phyloP scores from a whole-genome alignment of 2,888 invertebrate species.

The Melinaea marsaeus region DNA sequence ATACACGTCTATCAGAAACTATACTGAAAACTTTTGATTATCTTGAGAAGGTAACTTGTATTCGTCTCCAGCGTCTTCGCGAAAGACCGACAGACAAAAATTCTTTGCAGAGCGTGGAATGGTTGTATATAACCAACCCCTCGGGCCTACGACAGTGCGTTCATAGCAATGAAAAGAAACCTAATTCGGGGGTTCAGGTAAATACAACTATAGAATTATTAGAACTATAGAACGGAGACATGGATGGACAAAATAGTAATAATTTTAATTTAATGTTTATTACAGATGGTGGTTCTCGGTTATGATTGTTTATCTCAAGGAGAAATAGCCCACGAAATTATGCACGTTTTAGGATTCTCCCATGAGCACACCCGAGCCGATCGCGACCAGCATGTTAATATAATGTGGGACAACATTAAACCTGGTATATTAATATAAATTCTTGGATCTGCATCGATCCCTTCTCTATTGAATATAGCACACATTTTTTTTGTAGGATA shows the following conservation, averaged over 20 bases:
- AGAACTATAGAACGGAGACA: background rate
- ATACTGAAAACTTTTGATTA: conserved; percentile 62
- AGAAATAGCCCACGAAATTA: conserved; percentile 86
- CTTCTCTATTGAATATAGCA: background rate
- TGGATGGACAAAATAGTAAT: background rate
- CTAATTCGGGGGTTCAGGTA: conserved; percentile 62
- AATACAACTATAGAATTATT: background rate
- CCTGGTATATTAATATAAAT: conserved; percentile 64
- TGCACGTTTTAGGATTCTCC: conserved; percentile 87
- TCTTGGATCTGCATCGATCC: background rate
- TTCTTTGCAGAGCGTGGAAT: conserved; percentile 53
- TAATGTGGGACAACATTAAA: conserved; percentile 84
- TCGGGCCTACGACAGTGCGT: conserved; percentile 64
- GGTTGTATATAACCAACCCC: conserved; percentile 68
- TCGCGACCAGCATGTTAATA: conserved; percentile 81
- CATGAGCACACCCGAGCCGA: conserved; percentile 88
- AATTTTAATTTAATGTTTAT: conserved; percentile 6
- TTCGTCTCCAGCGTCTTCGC: conserved; percentile 60
- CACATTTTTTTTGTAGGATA: conserved; percentile 66
- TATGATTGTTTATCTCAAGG: conserved; percentile 79
- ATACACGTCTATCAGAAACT: conserved; percentile 46
- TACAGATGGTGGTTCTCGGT: conserved; percentile 64
- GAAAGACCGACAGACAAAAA: conserved; percentile 54
- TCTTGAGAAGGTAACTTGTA: conserved; percentile 63
- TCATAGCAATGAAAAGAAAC: conserved; percentile 60